Evolutionary conservation across 2,113 vertebrate species (phyloP).

Genomic region (Malurus elegans): DNA sequence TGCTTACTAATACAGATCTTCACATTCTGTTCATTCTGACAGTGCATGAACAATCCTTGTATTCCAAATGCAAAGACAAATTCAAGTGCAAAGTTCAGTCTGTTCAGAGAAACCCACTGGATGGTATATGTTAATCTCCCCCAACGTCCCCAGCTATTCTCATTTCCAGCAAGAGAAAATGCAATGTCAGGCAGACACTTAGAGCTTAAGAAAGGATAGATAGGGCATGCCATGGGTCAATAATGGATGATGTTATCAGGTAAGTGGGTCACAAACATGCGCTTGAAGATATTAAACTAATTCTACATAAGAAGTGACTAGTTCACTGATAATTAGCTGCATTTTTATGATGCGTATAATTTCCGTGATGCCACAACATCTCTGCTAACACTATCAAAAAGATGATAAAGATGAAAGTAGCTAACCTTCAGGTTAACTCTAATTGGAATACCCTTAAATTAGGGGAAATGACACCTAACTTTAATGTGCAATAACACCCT

Average conservation of each 20-base stretch:
- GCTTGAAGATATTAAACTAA: conserved; percentile 60
- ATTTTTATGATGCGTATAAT: conserved; percentile 12
- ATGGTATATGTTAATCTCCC: background rate
- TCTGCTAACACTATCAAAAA: background rate
- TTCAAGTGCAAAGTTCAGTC: background rate
- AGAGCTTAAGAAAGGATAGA: conserved; percentile 57
- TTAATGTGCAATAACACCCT: conserved; percentile 51
- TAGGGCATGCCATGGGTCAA: conserved; percentile 71
- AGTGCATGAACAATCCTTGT: background rate
- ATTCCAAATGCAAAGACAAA: background rate
- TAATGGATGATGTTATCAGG: conserved; percentile 60
- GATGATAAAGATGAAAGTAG: conserved; percentile 35
- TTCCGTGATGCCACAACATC: background rate
- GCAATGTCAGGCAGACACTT: background rate
- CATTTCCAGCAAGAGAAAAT: background rate
- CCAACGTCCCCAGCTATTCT: background rate
- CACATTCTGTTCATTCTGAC: background rate
- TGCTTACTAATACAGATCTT: background rate
- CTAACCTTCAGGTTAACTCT: conserved; percentile 56
- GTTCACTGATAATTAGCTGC: conserved; percentile 41
- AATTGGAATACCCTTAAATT: conserved; percentile 65
- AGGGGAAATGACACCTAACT: conserved; percentile 50
- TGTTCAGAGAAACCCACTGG: background rate
- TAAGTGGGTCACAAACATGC: conserved; percentile 59
- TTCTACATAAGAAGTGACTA: conserved; percentile 46